Base-by-base conservation (phyloP, 2,797 vertebrate species). In the Phrynocephalus forsythii region DNA sequence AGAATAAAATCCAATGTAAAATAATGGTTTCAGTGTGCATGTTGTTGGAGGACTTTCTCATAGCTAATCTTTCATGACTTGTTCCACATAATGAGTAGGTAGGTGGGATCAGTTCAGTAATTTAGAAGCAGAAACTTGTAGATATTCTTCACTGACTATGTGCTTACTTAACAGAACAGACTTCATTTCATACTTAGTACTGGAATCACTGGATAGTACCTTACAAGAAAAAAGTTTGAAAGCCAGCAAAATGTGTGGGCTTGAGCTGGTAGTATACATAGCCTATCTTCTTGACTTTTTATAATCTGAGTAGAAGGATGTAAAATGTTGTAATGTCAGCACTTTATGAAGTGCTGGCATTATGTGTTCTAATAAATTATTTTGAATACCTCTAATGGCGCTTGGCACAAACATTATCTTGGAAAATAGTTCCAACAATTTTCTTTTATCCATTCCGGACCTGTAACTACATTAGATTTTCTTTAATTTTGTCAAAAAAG, bases 381-480 rank as follows among this genome's bases (percentile, higher is more conserved):
- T 91, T 79, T 86, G n/a, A 89, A 91, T 88, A 76, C 4, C 9
- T 89, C 13, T 30, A 78, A 87, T 10, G 76, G 83, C 44, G 88
- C 10, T 78, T 9, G 79, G 3, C 0, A 1, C 7, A 84, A 92
- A 7, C 28, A 78, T 7, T 82, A 1, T 83, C 90, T 52, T 73
- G 38, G 28, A 89, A 50, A 67, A n/a, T 44, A n/a, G 87, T 84
- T 1, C 86, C 84, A 56, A 26, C 60, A 13, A 7, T 82, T 83
- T 69, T 76, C 88, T 1, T 76, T 6, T 56, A 3, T 72, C 9
- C 85, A 85, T 84, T n/a, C 22, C 15, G 83, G 80, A 38, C 2
- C 0, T 71, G 3, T 68, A 88, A 86, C 56, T n/a, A 26, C 52
- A 0, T 84, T 85, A 68, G 30, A 1, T 91, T 30, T 24, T 1